Conservation (phyloP, 2,797 vertebrate species). For the Cyprinella venusta region DNA sequence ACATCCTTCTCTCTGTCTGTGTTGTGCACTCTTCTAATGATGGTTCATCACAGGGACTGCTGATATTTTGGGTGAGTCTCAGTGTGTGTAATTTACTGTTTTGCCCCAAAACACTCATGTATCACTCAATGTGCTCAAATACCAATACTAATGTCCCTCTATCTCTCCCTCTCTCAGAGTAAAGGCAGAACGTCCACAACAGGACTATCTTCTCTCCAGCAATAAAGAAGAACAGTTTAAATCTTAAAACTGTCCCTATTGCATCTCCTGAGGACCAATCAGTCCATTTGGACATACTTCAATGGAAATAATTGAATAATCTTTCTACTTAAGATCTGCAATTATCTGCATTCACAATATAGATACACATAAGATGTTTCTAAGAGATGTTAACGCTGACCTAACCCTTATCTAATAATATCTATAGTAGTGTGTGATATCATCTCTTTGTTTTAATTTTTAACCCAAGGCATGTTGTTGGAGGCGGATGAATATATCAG, state of each 20-base stretch:
- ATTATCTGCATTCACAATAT: background rate
- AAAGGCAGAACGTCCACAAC: background rate
- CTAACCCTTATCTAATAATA: slow-evolving; percentile 22
- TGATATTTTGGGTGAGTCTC: too few species aligned
- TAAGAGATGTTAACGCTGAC: background rate
- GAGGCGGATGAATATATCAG: slow-evolving; percentile 2
- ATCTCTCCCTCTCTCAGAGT: slow-evolving; percentile 16
- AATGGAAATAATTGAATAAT: background rate
- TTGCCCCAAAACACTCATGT: background rate
- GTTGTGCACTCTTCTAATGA: too few species aligned
- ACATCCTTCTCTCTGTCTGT: background rate
- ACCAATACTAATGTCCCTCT: background rate
- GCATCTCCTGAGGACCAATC: background rate
- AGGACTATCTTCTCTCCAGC: background rate
- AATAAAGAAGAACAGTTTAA: background rate
- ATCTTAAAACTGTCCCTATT: background rate
- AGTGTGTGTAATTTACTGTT: too few species aligned
- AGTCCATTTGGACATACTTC: background rate
- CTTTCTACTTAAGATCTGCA: slow-evolving; percentile 9
- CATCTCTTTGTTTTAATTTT: slow-evolving; percentile 19
- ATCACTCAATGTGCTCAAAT: background rate
- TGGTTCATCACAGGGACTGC: too few species aligned
- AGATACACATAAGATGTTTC: slow-evolving; percentile 14
- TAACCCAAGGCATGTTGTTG: slow-evolving; percentile 39
- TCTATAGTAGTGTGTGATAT: background rate